These are phyloP conservation scores for Trididemnum nubilum DNA, from an alignment of 23 tunicate species.

Conservation along the genomic window DNA sequence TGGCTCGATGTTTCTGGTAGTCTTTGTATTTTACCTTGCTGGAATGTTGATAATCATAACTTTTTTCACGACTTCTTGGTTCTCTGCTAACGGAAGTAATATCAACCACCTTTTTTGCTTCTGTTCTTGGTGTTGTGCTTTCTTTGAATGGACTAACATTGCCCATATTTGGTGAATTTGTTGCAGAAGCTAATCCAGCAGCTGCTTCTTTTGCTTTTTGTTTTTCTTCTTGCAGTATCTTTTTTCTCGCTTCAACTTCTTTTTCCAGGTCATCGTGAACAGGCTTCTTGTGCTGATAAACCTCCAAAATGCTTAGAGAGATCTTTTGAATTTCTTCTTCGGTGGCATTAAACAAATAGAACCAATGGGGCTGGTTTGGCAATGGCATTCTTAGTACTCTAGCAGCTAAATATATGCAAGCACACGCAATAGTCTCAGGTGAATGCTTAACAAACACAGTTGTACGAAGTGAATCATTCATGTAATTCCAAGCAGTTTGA, in stretches of 20 bases:
- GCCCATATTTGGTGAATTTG: slow-evolving; percentile 11
- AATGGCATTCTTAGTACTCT: slow-evolving; percentile 73
- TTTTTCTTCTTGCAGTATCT: slow-evolving; percentile 63
- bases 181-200: not conserved
- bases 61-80: slow-evolving; percentile 7
- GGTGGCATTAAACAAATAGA: slow-evolving; percentile 73
- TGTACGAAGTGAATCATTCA: slow-evolving; percentile 96
- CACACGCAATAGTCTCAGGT: slow-evolving; percentile 96
- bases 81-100: not conserved
- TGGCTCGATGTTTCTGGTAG: slow-evolving; percentile 6
- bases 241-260: slow-evolving; percentile 55
- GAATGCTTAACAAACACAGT: slow-evolving; percentile 81
- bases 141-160: slow-evolving; percentile 9
- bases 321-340: slow-evolving; percentile 90
- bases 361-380: slow-evolving; percentile 89
- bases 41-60: not conserved
- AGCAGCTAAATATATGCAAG: slow-evolving; percentile 96
- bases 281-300: slow-evolving; percentile 67
- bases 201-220: slow-evolving; percentile 44
- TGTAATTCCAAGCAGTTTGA: slow-evolving; percentile 98
- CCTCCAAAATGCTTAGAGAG: slow-evolving; percentile 39
- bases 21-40: not conserved
- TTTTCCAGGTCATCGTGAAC: slow-evolving; percentile 55
- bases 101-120: not conserved
- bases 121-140: slow-evolving; percentile 11